These are phyloP conservation scores for Platypus cylindrus DNA, from an alignment of 2,888 invertebrate genomes.

Conservation along the genomic window DNA sequence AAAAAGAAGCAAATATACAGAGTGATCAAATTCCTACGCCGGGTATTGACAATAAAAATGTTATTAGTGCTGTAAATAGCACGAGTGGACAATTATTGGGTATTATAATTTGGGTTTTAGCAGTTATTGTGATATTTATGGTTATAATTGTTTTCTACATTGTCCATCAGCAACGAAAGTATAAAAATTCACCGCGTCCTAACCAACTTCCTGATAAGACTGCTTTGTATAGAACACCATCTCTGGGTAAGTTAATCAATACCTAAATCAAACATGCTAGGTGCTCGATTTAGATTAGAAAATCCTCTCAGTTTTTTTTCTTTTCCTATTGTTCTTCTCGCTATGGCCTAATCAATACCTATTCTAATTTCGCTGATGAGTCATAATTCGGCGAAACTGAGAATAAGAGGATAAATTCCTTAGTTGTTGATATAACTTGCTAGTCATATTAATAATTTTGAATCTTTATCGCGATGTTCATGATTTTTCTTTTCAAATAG, in stretches of 20 bases:
- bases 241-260: conserved; percentile 20
- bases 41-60: conserved; percentile 25
- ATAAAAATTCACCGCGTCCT: conserved; percentile 28
- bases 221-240: conserved; percentile 33
- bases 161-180: conserved; percentile 30
- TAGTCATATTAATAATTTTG: no score
- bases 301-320: no score
- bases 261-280: no score
- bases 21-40: conserved; percentile 23
- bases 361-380: no score
- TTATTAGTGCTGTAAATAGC: conserved; percentile 29
- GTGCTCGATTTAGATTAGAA: no score
- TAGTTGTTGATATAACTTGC: no score
- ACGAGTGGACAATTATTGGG: conserved; percentile 32
- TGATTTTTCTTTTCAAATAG: no score
- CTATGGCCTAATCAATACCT: no score
- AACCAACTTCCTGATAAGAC: conserved; percentile 31
- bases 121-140: conserved; percentile 31
- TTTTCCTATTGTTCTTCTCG: no score
- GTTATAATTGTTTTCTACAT: conserved; percentile 30
- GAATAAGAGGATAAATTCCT: no score
- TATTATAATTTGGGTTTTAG: conserved; percentile 32
- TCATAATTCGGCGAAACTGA: no score
- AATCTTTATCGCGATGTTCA: no score
- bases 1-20: conserved; percentile 17